phyloP scores from a whole-genome alignment of 2,888 invertebrate species.

The Morpho deidamia region DNA sequence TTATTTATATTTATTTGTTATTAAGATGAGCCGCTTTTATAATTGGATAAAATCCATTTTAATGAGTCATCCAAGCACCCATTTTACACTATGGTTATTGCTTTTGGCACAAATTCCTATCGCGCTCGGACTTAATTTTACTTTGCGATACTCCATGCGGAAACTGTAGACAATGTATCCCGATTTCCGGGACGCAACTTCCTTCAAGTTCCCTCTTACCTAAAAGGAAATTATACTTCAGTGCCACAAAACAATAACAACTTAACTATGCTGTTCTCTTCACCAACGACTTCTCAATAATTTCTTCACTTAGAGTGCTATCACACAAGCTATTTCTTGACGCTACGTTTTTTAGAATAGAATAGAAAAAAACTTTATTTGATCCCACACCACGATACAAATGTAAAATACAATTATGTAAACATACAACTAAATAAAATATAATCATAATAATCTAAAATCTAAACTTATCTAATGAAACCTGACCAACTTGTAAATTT shows the following conservation, averaged over 20 bases:
- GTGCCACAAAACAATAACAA: constrained; percentile 3
- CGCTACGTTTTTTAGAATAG: not conserved
- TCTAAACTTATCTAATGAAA: too few relatives aligned
- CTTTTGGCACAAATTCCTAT: too few relatives aligned
- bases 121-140: constrained; percentile 8
- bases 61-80: too few relatives aligned
- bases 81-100: not conserved
- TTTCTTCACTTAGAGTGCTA: constrained; percentile 10
- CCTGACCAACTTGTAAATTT: too few relatives aligned
- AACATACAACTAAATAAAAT: too few relatives aligned
- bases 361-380: too few relatives aligned
- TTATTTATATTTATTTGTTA: too few relatives aligned
- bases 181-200: not conserved
- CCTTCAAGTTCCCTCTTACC: not conserved
- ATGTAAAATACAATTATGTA: too few relatives aligned
- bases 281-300: constrained; percentile 4
- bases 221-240: not conserved
- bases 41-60: too few relatives aligned
- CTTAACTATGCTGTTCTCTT: not conserved
- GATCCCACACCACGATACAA: too few relatives aligned
- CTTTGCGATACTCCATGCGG: not conserved
- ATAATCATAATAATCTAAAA: too few relatives aligned
- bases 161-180: not conserved
- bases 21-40: too few relatives aligned
- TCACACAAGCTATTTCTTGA: not conserved